phyloP scores from a whole-genome alignment of 2,888 invertebrate genomes.

The Epistrophe grossulariae region DNA sequence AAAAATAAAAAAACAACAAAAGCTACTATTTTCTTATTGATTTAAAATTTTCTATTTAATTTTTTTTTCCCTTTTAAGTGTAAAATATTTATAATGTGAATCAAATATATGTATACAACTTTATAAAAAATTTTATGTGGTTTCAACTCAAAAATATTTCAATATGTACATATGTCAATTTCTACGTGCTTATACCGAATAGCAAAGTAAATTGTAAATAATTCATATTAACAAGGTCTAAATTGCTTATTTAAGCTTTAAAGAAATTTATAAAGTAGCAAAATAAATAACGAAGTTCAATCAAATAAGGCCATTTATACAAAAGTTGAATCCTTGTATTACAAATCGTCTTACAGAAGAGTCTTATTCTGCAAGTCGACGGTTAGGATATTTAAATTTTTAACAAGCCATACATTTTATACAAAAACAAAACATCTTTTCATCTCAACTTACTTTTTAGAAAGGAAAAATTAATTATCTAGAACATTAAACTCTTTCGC shows the following conservation, averaged over 20 bases:
- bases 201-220: neutral
- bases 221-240: neutral
- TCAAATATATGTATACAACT: conserved; percentile 78
- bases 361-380: neutral
- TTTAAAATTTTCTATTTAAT: conserved; percentile 61
- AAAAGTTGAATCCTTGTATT: neutral
- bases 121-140: conserved; percentile 77
- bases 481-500: neutral
- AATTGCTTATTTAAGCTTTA: no score
- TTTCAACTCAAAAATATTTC: neutral
- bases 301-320: neutral
- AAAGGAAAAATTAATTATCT: neutral
- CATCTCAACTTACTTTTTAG: neutral
- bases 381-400: neutral
- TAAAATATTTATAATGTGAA: conserved; percentile 77
- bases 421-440: neutral
- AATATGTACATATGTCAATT: neutral
- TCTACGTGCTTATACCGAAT: neutral
- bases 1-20: conserved; percentile 42
- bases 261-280: no score
- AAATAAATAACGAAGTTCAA: neutral
- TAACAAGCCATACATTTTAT: neutral
- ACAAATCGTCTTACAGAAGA: neutral
- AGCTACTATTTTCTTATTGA: conserved; percentile 68
- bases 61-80: conserved; percentile 77